Percentiles rank a stretch among this genome's conserved stretches.
Conservation (phyloP, 1,140 invertebrate species). For the Aphis craccivora region DNA sequence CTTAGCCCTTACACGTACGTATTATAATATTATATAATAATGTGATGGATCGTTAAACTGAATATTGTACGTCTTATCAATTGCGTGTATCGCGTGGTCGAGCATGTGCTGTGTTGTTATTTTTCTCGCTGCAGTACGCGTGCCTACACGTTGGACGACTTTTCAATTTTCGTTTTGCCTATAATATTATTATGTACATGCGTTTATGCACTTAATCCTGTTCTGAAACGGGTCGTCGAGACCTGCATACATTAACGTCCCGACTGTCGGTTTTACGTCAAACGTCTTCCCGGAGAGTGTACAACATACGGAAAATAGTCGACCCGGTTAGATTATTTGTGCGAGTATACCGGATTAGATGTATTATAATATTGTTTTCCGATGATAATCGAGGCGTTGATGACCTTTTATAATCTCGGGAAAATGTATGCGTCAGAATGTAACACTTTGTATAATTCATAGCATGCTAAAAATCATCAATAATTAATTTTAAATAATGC, state of each 20-base stretch:
- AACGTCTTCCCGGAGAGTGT: neutral
- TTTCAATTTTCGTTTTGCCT: neutral
- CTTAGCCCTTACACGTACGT: no score
- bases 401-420: neutral
- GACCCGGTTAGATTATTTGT: neutral
- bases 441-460: neutral
- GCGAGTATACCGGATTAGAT: neutral
- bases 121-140: neutral
- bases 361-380: neutral
- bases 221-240: constrained; percentile 26
- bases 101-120: neutral
- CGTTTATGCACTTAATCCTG: constrained; percentile 41
- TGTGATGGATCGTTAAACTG: neutral
- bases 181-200: neutral
- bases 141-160: neutral
- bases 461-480: neutral
- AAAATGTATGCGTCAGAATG: neutral
- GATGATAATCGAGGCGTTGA: neutral
- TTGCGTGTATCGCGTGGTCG: neutral
- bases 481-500: constrained; percentile 12
- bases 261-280: constrained; percentile 27
- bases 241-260: constrained; percentile 32
- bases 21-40: no score
- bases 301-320: neutral
- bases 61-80: neutral